Evolutionary conservation across 2,113 vertebrate genomes (phyloP).

Genomic region (Poeciliopsis prolifica): DNA sequence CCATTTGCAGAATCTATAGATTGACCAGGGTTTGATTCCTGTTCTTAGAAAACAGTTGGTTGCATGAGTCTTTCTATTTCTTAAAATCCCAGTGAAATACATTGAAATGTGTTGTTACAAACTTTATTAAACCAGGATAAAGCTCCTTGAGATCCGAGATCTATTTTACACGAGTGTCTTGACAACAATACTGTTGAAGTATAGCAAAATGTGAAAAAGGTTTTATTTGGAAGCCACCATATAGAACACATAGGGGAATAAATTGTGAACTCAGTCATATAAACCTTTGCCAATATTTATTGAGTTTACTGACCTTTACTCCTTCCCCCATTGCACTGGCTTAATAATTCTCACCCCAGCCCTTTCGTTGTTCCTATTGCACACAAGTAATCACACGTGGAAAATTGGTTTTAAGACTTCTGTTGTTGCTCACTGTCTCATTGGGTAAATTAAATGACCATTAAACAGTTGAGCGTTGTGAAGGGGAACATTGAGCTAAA

Average conservation of each 20-base stretch:
- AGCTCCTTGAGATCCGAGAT: too few species aligned
- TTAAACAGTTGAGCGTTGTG: slow-evolving; percentile 45
- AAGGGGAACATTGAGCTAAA: slow-evolving; percentile 23
- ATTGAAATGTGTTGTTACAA: neutral
- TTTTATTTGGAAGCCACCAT: neutral
- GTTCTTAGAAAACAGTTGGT: neutral
- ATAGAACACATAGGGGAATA: neutral
- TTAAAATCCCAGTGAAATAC: neutral
- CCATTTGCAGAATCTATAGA: too few species aligned
- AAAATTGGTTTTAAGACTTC: slow-evolving; percentile 54
- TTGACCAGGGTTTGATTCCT: too few species aligned
- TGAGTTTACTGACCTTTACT: slow-evolving; percentile 16
- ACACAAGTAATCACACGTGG: slow-evolving; percentile 47
- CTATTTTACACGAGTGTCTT: too few species aligned
- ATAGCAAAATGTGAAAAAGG: neutral
- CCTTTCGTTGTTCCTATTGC: slow-evolving; percentile 18
- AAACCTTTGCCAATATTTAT: neutral
- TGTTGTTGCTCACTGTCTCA: slow-evolving; percentile 36
- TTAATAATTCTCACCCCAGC: slow-evolving; percentile 39
- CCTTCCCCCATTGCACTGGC: slow-evolving; percentile 4
- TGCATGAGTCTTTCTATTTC: neutral
- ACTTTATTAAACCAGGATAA: too few species aligned
- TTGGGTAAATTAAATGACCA: slow-evolving; percentile 37
- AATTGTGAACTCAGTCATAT: neutral
- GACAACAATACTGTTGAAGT: neutral